phyloP scores from a whole-genome alignment of 2,113 vertebrate genomes.

The Odocoileus hemionus region DNA sequence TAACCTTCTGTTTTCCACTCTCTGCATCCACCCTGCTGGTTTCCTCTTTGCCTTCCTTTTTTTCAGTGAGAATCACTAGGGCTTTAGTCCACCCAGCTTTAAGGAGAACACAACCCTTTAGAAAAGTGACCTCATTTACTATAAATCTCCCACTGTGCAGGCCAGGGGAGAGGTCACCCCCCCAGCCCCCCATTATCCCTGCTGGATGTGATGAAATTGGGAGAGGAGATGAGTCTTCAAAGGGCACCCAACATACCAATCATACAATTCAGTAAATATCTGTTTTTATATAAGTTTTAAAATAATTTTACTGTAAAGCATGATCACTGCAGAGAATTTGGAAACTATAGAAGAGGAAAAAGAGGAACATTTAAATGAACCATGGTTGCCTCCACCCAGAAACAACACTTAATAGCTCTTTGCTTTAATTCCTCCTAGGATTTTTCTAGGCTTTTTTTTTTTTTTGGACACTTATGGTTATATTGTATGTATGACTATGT shows the following conservation, averaged over 20 bases:
- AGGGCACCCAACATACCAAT: background rate
- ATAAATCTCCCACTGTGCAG: background rate
- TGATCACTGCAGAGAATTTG: background rate
- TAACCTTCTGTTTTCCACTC: background rate
- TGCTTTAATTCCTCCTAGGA: background rate
- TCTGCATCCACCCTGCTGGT: background rate
- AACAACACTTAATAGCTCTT: background rate
- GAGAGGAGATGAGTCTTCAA: background rate
- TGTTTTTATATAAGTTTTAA: constrained; percentile 25
- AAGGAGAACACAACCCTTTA: constrained; percentile 26
- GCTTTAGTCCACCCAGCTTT: background rate
- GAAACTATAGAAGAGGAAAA: background rate
- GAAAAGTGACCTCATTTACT: constrained; percentile 29
- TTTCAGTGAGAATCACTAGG: background rate
- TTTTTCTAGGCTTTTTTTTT: background rate
- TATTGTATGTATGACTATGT: background rate
- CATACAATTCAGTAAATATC: background rate
- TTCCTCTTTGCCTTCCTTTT: background rate
- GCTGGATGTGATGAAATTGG: background rate
- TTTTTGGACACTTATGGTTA: background rate
- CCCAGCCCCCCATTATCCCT: background rate
- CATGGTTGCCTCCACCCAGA: background rate
- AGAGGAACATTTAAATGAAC: background rate
- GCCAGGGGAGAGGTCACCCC: background rate
- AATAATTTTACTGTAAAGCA: constrained; percentile 13